Base-by-base conservation (phyloP, 2,113 vertebrate species). In the Sphaerodactylus townsendi region DNA sequence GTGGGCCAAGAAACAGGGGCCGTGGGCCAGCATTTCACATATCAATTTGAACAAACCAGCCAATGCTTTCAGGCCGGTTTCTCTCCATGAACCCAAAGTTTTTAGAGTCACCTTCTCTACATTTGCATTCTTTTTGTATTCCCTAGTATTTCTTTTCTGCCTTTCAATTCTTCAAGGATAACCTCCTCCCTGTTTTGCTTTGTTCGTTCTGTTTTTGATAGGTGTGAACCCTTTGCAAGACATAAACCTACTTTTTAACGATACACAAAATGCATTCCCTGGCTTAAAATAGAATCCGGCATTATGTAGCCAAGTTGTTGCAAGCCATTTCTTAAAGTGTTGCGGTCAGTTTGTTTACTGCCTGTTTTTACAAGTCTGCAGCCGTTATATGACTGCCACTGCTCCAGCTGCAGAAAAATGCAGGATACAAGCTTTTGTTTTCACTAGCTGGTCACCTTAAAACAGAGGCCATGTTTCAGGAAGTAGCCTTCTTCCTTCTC, bases 381-480 rank as follows among this genome's bases (percentile, higher is more conserved):
- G 25, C 68, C 72, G 44, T 75, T 56, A 79, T 10, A 68, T 0
- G 69, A 11, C 68, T 35, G 82, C 77, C 48, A 65, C 85, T 82
- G 37, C 79, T 41, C 17, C 48, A 81, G 5, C 23, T 62, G 69
- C 62, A 90, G 90, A 91, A 41, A 89, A 87, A 90, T 69, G 7
- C 70, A 74, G 23, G 39, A 77, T 85, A 77, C 86, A 79, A 83
- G 76, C 66, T 82, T 74, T 73, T 90, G 82, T 87, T 83, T 86
- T 81, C 39, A 72, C 39, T 37, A 74, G 79, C n/a, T 88, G 91
- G 88, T 90, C 88, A 90, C 87, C 82, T 90, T 87, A 93, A 94
- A 89, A 88, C 76, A 70, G 81, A 90, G 77, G 25, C 64, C 41
- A 5, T 62, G 87, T 90, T 93, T 90, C 91, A 90, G 86, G 88